These are phyloP conservation scores for Fopius arisanus DNA, from an alignment of 1,140 invertebrate genomes.

Conservation along the genomic window DNA sequence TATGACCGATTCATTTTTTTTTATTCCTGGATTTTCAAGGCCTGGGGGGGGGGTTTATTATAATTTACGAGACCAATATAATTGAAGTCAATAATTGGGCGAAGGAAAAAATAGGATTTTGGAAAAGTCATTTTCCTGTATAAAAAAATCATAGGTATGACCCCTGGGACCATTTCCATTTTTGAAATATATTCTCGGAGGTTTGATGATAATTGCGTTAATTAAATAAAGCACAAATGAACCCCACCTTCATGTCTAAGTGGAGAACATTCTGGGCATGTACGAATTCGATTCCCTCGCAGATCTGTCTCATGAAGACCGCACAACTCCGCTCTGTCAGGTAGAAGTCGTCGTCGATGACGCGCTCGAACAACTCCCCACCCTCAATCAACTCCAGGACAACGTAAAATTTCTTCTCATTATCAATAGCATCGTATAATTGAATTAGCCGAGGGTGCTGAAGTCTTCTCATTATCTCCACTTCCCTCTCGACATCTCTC, in stretches of 20 bases:
- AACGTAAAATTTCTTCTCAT: conserved; percentile 90
- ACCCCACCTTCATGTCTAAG: conserved; percentile 91
- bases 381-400: conserved; percentile 95
- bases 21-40: too few species aligned
- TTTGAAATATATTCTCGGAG: too few species aligned
- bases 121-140: too few species aligned
- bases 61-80: too few species aligned
- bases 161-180: too few species aligned
- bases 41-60: too few species aligned
- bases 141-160: too few species aligned
- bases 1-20: too few species aligned
- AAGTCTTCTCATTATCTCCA: conserved; percentile 94
- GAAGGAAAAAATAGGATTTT: too few species aligned
- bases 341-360: conserved; percentile 97
- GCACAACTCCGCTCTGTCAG: conserved; percentile 94
- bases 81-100: too few species aligned
- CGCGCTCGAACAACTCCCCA: conserved; percentile 96
- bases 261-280: conserved; percentile 94
- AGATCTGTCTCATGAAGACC: conserved; percentile 96
- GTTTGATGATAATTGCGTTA: background rate
- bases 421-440: conserved; percentile 95
- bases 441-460: conserved; percentile 95
- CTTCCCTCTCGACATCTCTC: conserved; percentile 91
- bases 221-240: background rate
- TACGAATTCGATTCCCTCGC: conserved; percentile 95